Evolutionary conservation across 2,797 vertebrate genomes (phyloP), one percentile per base, ranked within the genome.

Genomic region (Phoeniculus purpureus): DNA sequence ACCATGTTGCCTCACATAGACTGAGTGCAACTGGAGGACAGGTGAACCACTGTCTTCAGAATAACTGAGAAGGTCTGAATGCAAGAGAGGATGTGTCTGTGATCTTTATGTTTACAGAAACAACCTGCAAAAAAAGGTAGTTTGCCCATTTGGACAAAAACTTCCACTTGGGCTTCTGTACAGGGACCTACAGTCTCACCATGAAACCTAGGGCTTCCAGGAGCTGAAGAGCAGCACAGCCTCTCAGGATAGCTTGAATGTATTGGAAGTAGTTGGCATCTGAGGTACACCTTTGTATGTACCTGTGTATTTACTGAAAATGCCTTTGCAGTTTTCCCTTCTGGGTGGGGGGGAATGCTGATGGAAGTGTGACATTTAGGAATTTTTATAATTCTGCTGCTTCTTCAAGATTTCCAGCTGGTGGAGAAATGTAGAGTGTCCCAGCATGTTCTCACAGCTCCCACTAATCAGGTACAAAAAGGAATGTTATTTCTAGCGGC

Each of bases 401-500:
- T 43, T 71, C 37, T 80, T 58, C n/a, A 75, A 59, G 29, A 75
- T 82, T 85, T 83, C 54, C 70, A 60, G 29, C 47, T 85, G 51
- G 37, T 84, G 71, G 55, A 68, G 81, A 64, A 80, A 66, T 29
- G 12, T 43, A 7, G 43, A 43, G 37, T 19, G 12, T 76, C 77
- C 45, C 73, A 76, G 65, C 12, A 29, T 74, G 60, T 79, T 87
- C 58, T 88, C 32, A 58, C 11, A 2, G 62, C 47, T 94, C 48
- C 17, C 31, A 4, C 6, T 34, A 52, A 62, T 81, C 54, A 40
- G 67, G 72, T 31, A 55, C 2, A 6, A 70, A 78, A 78, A 50
- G 20, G 23, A 84, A 52, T 29, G 45, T 50, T 90, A 81, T 88
- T 86, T 94, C 90, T 91, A 91, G 68, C 40, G 78, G 37, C 48